Evolutionary conservation across 2,797 vertebrate species (phyloP), one percentile per base, ranked within the genome.

Genomic region (Leptodactylus fallax): DNA sequence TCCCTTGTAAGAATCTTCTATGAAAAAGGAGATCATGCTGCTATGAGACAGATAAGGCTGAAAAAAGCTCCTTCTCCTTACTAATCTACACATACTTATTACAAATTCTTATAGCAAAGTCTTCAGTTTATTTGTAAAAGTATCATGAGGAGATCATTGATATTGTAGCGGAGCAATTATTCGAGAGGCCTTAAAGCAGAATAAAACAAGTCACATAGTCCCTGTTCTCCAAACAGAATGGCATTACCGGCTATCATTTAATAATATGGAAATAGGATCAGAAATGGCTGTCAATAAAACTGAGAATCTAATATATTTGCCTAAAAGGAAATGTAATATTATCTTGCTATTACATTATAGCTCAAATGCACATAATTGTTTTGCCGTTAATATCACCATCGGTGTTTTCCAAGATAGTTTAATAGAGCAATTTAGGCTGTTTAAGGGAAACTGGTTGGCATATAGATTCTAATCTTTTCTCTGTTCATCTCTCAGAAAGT

Each of bases 391-490:
- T 55, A 86, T 83, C 16, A 65, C 65, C 49, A 82, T 56, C 49
- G 27, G 49, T 85, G 67, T 36, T 85, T 55, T 74, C 45, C 25
- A 27, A 77, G 69, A 77, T 60, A 49, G 56, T 86, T 82, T 69
- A 83, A 72, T 78, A 77, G 84, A 74, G 81, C 60, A 78, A 86
- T 89, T 77, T 86, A 65, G 47, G 23, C 79, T 53, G 23, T 81
- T 88, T 65, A 61, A 82, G 72, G 69, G 16, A 86, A 86, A 89
- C 81, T 78, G 81, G 69, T 82, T 89, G 79, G 78, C 60, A 81
- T 77, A 67, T 36, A 79, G 16, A 81, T 88, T 85, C 53, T 76
- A 81, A 85, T 89, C 78, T 89, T 81, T 85, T 88, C 56, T 85
- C 49, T 82, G 56, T 85, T 89, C 77, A 77, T 89, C 83, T 81